Conservation (phyloP, 2,113 vertebrate species). For the Phylloscopus trochiloides region DNA sequence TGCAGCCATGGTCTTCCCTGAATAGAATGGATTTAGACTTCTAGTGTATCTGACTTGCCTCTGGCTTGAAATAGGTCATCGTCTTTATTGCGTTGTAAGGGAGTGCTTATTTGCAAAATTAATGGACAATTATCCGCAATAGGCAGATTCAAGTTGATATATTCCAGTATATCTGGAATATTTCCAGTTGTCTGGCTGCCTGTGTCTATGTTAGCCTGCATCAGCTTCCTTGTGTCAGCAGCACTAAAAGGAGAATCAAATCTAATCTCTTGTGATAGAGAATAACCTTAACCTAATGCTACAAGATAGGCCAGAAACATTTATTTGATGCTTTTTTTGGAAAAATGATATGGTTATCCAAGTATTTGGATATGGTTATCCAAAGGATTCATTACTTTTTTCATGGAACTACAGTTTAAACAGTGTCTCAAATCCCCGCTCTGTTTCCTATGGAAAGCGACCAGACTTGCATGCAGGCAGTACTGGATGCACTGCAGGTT, state of each 20-base stretch:
- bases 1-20: background rate
- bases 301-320: background rate
- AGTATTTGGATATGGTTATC: background rate
- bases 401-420: background rate
- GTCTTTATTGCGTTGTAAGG: slow-evolving; percentile 38
- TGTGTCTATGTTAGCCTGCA: background rate
- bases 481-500: background rate
- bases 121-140: slow-evolving; percentile 29
- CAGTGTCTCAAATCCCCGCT: background rate
- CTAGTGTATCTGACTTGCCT: background rate
- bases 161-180: slow-evolving; percentile 37
- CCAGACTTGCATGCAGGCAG: background rate
- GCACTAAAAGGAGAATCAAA: slow-evolving; percentile 27
- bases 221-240: slow-evolving; percentile 39
- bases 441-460: background rate
- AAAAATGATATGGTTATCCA: background rate
- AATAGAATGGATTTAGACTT: background rate
- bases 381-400: background rate
- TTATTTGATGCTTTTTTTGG: slow-evolving; percentile 7
- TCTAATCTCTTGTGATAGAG: slow-evolving; percentile 23
- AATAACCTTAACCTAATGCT: slow-evolving; percentile 32
- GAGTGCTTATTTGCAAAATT: slow-evolving; percentile 54
- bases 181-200: slow-evolving; percentile 31
- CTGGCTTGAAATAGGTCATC: slow-evolving; percentile 18
- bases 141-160: slow-evolving; percentile 33